Percentiles rank a stretch among this genome's conserved stretches.
Conservation (phyloP, 2,888 invertebrate genomes). For the Caprella mutica region DNA sequence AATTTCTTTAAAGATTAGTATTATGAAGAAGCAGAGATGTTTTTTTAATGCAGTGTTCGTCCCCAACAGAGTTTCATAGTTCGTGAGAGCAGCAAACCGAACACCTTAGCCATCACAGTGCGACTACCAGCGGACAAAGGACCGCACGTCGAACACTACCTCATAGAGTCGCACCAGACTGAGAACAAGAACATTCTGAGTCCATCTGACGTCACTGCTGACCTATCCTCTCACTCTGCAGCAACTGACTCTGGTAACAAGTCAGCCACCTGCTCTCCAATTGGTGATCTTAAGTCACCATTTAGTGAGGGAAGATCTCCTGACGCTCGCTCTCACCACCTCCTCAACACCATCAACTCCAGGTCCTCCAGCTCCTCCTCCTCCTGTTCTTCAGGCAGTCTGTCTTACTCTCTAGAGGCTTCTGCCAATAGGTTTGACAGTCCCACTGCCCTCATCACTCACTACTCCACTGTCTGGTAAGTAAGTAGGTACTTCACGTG, state of each 20-base stretch:
- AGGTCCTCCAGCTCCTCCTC: slow-evolving; percentile 10
- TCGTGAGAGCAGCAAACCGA: slow-evolving; percentile 80
- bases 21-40: too few species aligned
- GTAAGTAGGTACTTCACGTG: too few species aligned
- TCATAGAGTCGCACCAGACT: slow-evolving; percentile 59
- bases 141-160: slow-evolving; percentile 89
- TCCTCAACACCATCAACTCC: not conserved
- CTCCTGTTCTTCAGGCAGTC: slow-evolving; percentile 35
- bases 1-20: not conserved
- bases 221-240: too few species aligned
- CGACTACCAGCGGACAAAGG: slow-evolving; percentile 74
- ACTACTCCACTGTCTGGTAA: slow-evolving; percentile 84
- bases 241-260: too few species aligned
- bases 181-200: not conserved
- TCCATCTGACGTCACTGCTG: too few species aligned
- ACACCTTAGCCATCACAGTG: slow-evolving; percentile 90
- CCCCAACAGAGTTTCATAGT: slow-evolving; percentile 75
- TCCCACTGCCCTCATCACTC: slow-evolving; percentile 81
- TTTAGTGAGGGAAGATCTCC: too few species aligned
- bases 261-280: too few species aligned
- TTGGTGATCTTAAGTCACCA: too few species aligned
- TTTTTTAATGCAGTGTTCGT: not conserved
- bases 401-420: slow-evolving; percentile 74
- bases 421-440: slow-evolving; percentile 86
- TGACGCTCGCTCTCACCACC: not conserved